Evolutionary conservation across 2,888 invertebrate species (phyloP).

Genomic region (Pachymerium ferrugineum): DNA sequence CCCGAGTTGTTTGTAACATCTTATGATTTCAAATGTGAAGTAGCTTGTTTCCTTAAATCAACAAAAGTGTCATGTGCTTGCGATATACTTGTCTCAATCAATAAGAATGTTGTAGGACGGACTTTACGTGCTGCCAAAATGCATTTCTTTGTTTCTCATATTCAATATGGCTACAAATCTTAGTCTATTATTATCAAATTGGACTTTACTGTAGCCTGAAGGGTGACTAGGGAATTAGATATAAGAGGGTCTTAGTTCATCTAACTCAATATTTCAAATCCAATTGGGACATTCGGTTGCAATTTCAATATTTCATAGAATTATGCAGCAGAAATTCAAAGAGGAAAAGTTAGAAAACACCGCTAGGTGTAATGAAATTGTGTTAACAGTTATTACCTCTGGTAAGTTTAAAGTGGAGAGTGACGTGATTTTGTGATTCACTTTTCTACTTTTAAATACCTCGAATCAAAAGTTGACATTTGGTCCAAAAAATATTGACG

Average conservation of each 20-base stretch:
- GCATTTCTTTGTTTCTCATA: background rate
- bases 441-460: too few species aligned
- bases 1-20: background rate
- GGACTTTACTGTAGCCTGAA: conserved; percentile 7
- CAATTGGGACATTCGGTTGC: background rate
- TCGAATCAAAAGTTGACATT: too few species aligned
- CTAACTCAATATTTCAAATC: conserved; percentile 12
- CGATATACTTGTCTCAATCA: conserved; percentile 12
- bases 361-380: too few species aligned
- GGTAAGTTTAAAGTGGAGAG: too few species aligned
- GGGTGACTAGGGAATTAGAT: conserved; percentile 1
- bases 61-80: background rate
- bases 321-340: too few species aligned
- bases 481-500: too few species aligned
- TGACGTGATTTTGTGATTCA: too few species aligned
- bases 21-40: background rate
- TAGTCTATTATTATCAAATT: conserved; percentile 25
- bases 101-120: background rate
- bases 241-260: background rate
- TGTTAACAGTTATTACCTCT: too few species aligned
- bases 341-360: too few species aligned
- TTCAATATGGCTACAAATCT: conserved; percentile 19
- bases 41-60: conserved; percentile 22
- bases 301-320: conserved; percentile 16
- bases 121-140: background rate